A percentile compares a stretch with the other conserved stretches of the same genome.
Evolutionary conservation across 1,140 invertebrate genomes (phyloP).

Genomic region (Dendroctonus valens): DNA sequence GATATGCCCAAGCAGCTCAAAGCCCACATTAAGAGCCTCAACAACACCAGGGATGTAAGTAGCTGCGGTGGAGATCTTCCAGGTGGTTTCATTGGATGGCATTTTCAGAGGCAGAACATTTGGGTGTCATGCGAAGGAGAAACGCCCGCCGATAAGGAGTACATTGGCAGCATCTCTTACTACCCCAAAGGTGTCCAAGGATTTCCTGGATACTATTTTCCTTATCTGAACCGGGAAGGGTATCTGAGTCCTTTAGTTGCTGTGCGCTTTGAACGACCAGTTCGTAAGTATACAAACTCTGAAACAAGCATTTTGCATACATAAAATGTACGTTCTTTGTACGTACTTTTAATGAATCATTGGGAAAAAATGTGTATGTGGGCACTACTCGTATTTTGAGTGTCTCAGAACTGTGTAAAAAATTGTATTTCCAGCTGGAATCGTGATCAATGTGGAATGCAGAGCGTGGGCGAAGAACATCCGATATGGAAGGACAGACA

Average conservation of each 20-base stretch:
- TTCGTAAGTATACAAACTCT: slow-evolving; percentile 66
- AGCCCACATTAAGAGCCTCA: slow-evolving; percentile 57
- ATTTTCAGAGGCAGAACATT: slow-evolving; percentile 67
- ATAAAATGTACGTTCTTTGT: neutral
- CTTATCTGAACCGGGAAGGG: slow-evolving; percentile 76
- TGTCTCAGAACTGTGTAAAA: neutral
- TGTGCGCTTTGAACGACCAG: slow-evolving; percentile 76
- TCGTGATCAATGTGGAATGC: slow-evolving; percentile 93
- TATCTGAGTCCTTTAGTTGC: slow-evolving; percentile 87
- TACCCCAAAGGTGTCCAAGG: slow-evolving; percentile 63
- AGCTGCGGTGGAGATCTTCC: too few relatives aligned
- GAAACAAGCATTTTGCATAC: neutral
- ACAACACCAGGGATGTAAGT: slow-evolving; percentile 40
- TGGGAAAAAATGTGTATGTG: too few relatives aligned
- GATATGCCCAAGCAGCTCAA: slow-evolving; percentile 59
- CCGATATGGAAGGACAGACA: slow-evolving; percentile 77
- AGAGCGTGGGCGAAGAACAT: slow-evolving; percentile 96
- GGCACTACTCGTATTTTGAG: too few relatives aligned
- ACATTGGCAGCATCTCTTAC: slow-evolving; percentile 78
- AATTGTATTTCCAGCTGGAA: slow-evolving; percentile 63
- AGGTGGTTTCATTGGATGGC: neutral
- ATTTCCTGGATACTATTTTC: slow-evolving; percentile 82
- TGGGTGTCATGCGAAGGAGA: slow-evolving; percentile 89
- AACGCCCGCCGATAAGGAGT: slow-evolving; percentile 85
- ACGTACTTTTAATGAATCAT: too few relatives aligned